phyloP scores from a whole-genome alignment of 2,888 invertebrate species.

The Salticus scenicus region DNA sequence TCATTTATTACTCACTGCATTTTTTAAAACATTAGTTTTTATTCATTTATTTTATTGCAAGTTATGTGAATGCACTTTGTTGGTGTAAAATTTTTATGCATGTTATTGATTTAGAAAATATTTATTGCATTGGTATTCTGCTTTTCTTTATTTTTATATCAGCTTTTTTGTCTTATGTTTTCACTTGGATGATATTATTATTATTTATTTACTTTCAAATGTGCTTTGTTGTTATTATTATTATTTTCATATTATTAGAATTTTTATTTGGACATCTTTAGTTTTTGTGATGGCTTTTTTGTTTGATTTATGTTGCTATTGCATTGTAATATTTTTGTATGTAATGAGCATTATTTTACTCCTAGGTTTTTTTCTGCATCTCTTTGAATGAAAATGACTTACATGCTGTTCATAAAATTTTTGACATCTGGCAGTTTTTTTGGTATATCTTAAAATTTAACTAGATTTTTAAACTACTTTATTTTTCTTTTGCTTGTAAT shows the following conservation, averaged over 20 bases:
- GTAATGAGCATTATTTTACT: conserved; percentile 51
- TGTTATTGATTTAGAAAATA: no score
- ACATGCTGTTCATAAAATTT: conserved; percentile 57
- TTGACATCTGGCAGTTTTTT: conserved; percentile 56
- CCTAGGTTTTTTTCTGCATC: conserved; percentile 62
- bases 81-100: no score
- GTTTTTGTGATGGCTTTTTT: not conserved
- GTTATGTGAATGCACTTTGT: no score
- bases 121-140: no score
- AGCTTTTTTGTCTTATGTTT: not conserved
- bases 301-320: not conserved
- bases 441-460: conserved; percentile 60
- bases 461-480: not conserved
- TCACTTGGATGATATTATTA: not conserved
- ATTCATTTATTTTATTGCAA: no score
- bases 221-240: conserved; percentile 21
- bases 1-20: no score
- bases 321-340: conserved; percentile 12
- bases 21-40: no score
- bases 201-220: not conserved
- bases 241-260: no score
- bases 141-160: no score
- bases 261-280: no score
- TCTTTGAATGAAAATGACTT: conserved; percentile 39
- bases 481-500: conserved; percentile 28